phyloP scores from a whole-genome alignment of 92 coral and sea anemone species.

The Epizoanthus fatuus region DNA sequence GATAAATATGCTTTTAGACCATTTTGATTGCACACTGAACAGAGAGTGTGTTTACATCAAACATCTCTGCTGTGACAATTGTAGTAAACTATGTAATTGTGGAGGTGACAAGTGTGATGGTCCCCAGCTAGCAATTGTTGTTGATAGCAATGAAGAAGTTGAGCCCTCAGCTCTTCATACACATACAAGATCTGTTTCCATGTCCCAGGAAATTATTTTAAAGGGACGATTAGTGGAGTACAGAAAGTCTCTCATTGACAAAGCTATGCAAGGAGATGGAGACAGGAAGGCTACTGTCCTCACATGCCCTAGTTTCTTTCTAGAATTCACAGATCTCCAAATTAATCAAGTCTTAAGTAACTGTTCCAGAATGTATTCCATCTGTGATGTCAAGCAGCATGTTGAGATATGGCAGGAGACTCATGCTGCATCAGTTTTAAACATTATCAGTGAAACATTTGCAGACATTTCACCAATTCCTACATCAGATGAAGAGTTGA shows the following conservation, averaged over 20 bases:
- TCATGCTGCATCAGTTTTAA: constrained; percentile 61
- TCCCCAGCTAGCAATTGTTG: background rate
- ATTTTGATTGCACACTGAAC: constrained; percentile 10
- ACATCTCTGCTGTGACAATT: constrained; percentile 63
- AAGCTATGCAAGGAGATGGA: constrained; percentile 24
- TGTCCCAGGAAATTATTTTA: constrained; percentile 38
- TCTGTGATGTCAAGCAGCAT: constrained; percentile 50
- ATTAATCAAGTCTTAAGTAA: constrained; percentile 50
- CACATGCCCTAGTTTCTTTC: constrained; percentile 62
- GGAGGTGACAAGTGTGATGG: constrained; percentile 35
- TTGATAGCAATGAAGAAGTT: constrained; percentile 12
- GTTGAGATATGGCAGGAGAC: constrained; percentile 66
- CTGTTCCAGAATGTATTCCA: constrained; percentile 46
- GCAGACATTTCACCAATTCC: constrained; percentile 47
- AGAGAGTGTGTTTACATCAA: background rate
- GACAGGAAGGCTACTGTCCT: constrained; percentile 47
- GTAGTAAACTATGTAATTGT: constrained; percentile 40
- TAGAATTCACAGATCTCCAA: constrained; percentile 59
- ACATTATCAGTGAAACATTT: constrained; percentile 46
- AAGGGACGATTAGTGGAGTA: constrained; percentile 10
- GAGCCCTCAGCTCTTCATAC: background rate
- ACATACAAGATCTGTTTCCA: constrained; percentile 35
- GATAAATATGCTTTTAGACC: background rate
- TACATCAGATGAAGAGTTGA: constrained; percentile 29
- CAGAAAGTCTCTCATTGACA: constrained; percentile 28